Evolutionary conservation across 1,140 invertebrate genomes (phyloP).

Genomic region (Zaprionus tsacasi): DNA sequence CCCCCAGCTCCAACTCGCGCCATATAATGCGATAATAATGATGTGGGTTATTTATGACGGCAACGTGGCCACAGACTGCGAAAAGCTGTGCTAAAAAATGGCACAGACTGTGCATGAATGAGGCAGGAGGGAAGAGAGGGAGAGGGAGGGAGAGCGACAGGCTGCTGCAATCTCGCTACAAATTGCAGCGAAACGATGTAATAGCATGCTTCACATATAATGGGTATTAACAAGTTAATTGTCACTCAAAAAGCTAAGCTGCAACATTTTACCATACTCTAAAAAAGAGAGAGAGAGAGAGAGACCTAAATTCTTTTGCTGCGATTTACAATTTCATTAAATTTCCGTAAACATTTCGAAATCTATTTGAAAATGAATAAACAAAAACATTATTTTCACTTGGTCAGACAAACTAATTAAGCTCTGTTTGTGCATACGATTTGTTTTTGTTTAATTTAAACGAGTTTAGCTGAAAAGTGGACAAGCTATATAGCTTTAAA

Average conservation of each 20-base stretch:
- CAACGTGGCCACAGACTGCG: conserved; percentile 4
- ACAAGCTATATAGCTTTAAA: no score
- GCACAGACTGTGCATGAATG: neutral
- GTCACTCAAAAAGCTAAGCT: neutral
- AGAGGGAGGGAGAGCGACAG: neutral
- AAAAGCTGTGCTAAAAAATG: conserved; percentile 27
- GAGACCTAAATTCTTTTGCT: neutral
- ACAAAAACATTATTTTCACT: neutral
- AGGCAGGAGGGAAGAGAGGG: neutral
- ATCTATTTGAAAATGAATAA: neutral
- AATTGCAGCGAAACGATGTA: neutral
- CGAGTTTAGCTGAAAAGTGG: neutral
- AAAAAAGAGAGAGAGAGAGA: no score
- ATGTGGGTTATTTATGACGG: conserved; percentile 49
- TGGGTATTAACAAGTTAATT: conserved; percentile 1
- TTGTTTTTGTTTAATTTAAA: neutral
- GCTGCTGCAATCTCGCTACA: conserved; percentile 5
- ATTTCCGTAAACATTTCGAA: neutral
- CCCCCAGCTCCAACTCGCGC: neutral
- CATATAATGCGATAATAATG: conserved; percentile 74
- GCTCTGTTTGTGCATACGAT: neutral
- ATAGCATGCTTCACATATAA: neutral
- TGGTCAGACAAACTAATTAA: neutral
- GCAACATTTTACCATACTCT: neutral
- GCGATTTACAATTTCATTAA: neutral